A percentile compares a stretch with the other conserved stretches of the same genome.
These are phyloP conservation scores for Aythya baeri DNA, from an alignment of 2,113 vertebrate genomes.

Conservation along the genomic window DNA sequence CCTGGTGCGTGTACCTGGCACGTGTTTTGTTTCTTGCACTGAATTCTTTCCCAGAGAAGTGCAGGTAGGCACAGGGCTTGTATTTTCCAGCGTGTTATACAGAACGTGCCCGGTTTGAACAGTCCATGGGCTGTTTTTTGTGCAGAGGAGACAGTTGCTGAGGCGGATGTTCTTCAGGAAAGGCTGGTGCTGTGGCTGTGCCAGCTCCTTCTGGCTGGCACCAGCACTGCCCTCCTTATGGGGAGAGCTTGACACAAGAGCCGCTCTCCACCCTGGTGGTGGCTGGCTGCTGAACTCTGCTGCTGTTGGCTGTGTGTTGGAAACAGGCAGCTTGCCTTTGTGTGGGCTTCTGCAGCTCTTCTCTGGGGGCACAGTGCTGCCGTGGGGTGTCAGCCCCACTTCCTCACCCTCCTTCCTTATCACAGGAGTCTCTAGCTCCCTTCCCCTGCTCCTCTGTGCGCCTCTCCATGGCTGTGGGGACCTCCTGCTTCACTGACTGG, in stretches of 20 bases:
- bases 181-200: background rate
- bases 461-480: no score
- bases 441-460: no score
- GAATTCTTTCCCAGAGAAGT: background rate
- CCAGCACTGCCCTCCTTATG: background rate
- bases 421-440: background rate
- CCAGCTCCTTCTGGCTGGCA: background rate
- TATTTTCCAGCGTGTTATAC: background rate
- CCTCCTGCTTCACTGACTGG: no score
- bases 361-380: background rate
- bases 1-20: rapidly evolving
- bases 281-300: background rate
- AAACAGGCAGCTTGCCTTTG: background rate
- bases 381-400: background rate
- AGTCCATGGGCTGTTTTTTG: background rate
- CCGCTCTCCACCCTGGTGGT: background rate
- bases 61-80: background rate
- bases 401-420: background rate
- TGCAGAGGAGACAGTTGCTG: background rate
- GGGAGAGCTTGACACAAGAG: background rate
- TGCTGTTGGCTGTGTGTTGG: background rate
- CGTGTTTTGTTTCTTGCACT: background rate
- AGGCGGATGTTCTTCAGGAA: background rate
- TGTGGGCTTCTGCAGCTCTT: background rate
- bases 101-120: background rate